Base-by-base conservation (phyloP, 2,113 vertebrate genomes). In the Coryphaenoides rupestris region DNA sequence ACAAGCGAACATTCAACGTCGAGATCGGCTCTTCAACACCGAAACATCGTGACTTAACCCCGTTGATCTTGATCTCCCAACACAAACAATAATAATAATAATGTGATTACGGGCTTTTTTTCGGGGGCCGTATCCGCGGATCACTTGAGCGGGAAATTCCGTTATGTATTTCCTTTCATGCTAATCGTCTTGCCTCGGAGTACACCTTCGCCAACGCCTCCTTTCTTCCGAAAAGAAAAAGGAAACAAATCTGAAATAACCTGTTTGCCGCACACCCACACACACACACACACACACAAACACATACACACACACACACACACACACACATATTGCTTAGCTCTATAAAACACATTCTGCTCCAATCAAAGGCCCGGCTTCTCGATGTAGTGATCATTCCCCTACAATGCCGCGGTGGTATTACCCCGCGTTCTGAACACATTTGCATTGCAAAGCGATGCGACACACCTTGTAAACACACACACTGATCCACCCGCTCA, bases 51-150 rank as follows among this genome's bases (percentile, higher is more conserved):
- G 81, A n/a, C n/a, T n/a, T 86, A 88, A 87, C 83, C 82, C 84
- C 86, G 84, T 87, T 90, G 87, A 89, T 91, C 86, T 85, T 78
- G 77, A 91, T 90, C 80, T 86, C 73, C 73, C 66, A 68, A 84
- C 80, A 86, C 70, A 86, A 92, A 90, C 89, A 87, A 87, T 88
- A 89, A 90, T 88, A 92, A 90, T 90, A 87, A 87, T 88, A 89
- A 90, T 88, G 86, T 87, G 89, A 90, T 91, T 90, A 91, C 80
- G 79, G 87, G 77, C 79, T 80, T 86, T 88, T 84, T 77, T 73
- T 72, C 76, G 79, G 75, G 67, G 9, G 75, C 75, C 54, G 74
- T 78, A 68, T 76, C 78, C 65, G 63, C 77, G 61, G 78, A n/a
- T 40, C 33, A 40, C 33, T 40, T 40, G 65, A 58, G 78, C 81